These are phyloP conservation scores for Parochlus steinenii DNA, from an alignment of 2,888 invertebrate genomes.

Conservation along the genomic window DNA sequence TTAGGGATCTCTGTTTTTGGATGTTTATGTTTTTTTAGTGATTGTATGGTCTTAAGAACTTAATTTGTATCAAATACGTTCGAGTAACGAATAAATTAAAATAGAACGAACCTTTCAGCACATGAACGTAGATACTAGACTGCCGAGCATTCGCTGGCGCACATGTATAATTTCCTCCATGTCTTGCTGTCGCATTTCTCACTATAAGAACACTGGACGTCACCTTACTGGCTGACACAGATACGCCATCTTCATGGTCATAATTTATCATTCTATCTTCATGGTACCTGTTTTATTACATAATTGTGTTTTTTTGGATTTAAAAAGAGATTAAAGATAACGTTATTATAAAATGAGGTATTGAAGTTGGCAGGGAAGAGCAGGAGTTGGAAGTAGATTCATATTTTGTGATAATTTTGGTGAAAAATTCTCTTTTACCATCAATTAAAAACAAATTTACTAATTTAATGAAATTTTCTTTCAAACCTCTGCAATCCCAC, in stretches of 20 bases:
- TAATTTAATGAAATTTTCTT: constrained; percentile 2
- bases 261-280: constrained; percentile 64
- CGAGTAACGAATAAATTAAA: neutral
- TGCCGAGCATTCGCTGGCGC: constrained; percentile 54
- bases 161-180: constrained; percentile 43
- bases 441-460: constrained; percentile 2
- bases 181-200: constrained; percentile 31
- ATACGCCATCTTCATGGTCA: constrained; percentile 45
- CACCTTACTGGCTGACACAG: constrained; percentile 36
- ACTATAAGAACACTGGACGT: constrained; percentile 46
- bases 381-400: too few relatives aligned
- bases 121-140: constrained; percentile 51
- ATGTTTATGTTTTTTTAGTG: neutral
- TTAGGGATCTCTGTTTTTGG: neutral
- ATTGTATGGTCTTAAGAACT: neutral
- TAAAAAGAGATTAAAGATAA: neutral
- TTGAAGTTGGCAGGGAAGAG: too few relatives aligned
- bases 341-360: too few relatives aligned
- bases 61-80: neutral
- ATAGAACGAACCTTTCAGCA: constrained; percentile 38
- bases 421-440: too few relatives aligned
- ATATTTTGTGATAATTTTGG: too few relatives aligned
- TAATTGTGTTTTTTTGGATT: too few relatives aligned
- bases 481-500: too few relatives aligned
- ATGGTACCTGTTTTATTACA: constrained; percentile 61